Base-by-base conservation (phyloP, 2,113 vertebrate genomes). In the Dermatemys mawii region DNA sequence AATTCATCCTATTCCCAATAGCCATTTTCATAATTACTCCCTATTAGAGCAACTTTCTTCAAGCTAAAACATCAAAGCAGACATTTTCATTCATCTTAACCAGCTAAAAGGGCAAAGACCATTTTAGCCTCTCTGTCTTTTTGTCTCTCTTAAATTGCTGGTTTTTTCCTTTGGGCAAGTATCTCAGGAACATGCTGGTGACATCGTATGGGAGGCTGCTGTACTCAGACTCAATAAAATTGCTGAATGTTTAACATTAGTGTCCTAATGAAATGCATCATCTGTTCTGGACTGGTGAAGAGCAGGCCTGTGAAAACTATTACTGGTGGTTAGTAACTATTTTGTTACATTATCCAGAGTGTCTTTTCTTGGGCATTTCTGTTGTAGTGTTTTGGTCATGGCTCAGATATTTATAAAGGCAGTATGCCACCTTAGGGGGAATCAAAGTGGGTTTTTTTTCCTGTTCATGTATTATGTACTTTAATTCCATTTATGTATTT, bases 251-350 rank as follows among this genome's bases (percentile, higher is more conserved):
- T 94, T 54, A 83, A 81, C 54, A 41, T 73, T 1, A 1, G 6
- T 53, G 81, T 60, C 22, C 46, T 60, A 81, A 87, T 87, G 57
- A 88, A 95, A 51, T 0, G 1, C 53, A 17, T 83, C 84, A 51
- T 44, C 49, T 88, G 0, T 27, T 88, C 88, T 49, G 32, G 70
- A 48, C 11, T 75, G 51, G 14, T 49, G 57, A 95, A 85, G 48
- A 91, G 32, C 46, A 92, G 87, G n/a, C 49, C 49, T 94, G 85
- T 76, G 57, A 81, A 92, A 93, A 96, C 44, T 73, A 9, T 41
- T 95, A 13, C 57, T 92, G 17, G 8, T 90, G 57, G 67, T 38
- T 89, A 83, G 11, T 70, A 87, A 83, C 46, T 22, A 3, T 41
- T 41, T 13, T 80, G 41, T 81, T 92, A 11, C 50, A 16, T 78